phyloP scores from a whole-genome alignment of 2,113 vertebrate species.

The Bos taurus region DNA sequence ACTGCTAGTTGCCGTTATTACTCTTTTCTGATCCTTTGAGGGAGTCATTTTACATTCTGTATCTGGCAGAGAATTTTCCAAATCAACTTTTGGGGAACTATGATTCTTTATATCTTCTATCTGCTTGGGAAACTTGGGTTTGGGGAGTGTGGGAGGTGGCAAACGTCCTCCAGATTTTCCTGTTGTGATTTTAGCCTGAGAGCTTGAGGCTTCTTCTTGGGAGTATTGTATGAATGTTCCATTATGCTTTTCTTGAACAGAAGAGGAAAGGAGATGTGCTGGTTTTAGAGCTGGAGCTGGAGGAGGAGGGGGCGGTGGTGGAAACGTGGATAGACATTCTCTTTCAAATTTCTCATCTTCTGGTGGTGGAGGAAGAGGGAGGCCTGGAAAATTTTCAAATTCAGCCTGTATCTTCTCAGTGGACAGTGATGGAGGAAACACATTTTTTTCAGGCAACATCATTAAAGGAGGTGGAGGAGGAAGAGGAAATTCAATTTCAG shows the following conservation, averaged over 20 bases:
- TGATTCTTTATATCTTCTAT: constrained; percentile 69
- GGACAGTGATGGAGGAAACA: constrained; percentile 60
- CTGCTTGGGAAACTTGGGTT: constrained; percentile 79
- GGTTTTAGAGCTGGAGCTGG: constrained; percentile 67
- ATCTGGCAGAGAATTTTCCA: constrained; percentile 18
- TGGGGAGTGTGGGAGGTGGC: constrained; percentile 75
- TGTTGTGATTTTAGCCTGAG: constrained; percentile 75
- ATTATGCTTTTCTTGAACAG: constrained; percentile 38
- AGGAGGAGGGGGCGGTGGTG: constrained; percentile 77
- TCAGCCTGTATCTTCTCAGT: constrained; percentile 76
- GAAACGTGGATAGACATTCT: constrained; percentile 77
- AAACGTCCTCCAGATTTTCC: constrained; percentile 80
- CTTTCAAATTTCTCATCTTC: constrained; percentile 78
- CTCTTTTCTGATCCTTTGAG: constrained; percentile 17
- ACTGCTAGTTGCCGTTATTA: background rate
- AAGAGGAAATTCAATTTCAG: constrained; percentile 84
- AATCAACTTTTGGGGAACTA: constrained; percentile 35
- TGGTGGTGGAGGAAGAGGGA: constrained; percentile 82
- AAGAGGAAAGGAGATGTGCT: constrained; percentile 20
- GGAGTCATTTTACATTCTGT: background rate
- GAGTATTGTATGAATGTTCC: background rate
- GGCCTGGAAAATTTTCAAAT: constrained; percentile 81
- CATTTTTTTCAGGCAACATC: constrained; percentile 71
- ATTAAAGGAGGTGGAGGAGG: constrained; percentile 87
- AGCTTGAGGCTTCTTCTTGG: constrained; percentile 28